Evolutionary conservation across 2,113 vertebrate species (phyloP), one percentile per base, ranked within the genome.

Genomic region (Spilogale gracilis): DNA sequence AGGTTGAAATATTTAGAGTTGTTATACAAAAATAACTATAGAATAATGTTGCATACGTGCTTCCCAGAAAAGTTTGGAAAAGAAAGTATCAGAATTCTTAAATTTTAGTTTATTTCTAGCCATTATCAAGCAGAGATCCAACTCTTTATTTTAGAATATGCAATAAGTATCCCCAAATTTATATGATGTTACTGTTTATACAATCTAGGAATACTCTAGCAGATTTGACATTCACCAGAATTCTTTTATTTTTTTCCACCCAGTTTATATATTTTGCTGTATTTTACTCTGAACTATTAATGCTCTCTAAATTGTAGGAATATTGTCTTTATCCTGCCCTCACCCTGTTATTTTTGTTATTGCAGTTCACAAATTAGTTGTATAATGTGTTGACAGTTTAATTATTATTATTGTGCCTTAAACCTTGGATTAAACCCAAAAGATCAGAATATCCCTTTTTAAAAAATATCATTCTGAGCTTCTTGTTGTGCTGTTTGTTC

Each of bases 331-430:
- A 89, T 52, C 23, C 92, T 63, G 52, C 10, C 63, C 86, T 92
- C 1, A 61, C 10, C 93, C 4, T 89, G n/a, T 94, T 76, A 85
- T 50, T 96, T 93, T 92, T 91, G 69, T 76, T 90, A 61, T 54
- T 86, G 0, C n/a, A 74, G 52, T 93, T 95, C 52, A 96, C 7
- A 89, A 73, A 82, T 95, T 48, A 79, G 79, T 73, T 97, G 11
- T 93, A 78, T 65, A 61, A 79, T 94, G 23, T 89, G 50, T 69
- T 89, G 65, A 65, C 5, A 84, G 30, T 88, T 95, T 89, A 95
- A 83, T 90, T 92, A 69, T 74, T 25, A 95, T 60, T 89, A 93
- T 74, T 45, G 1, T 54, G 61, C 25, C 21, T 91, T 91, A 89
- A 94, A 76, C 2, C 0, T 86, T 95, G 11, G 13, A 9, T 92